A percentile compares a stretch with the other conserved stretches of the same genome.
Evolutionary conservation across 2,888 invertebrate genomes (phyloP).

Genomic region (Adelognathus sp.): DNA sequence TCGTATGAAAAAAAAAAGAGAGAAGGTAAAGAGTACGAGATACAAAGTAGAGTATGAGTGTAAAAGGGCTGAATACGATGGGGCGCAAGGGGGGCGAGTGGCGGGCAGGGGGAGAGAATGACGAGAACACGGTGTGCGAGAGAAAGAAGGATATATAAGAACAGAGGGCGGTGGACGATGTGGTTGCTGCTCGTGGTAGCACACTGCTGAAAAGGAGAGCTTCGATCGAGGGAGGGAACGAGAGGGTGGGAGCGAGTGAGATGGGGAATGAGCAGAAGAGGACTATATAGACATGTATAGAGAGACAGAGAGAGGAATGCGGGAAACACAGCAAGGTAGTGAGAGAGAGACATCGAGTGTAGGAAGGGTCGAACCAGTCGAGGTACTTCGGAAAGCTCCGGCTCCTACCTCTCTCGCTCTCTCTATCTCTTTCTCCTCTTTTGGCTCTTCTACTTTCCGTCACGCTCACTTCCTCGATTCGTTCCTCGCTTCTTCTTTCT

Average conservation of each 20-base stretch:
- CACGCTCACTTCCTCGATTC: constrained; percentile 35
- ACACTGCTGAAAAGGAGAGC: constrained; percentile 73
- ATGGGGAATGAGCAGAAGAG: constrained; percentile 17
- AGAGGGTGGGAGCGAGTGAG: constrained; percentile 57
- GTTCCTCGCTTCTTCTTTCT: constrained; percentile 44
- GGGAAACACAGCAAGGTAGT: constrained; percentile 30
- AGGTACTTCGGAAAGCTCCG: constrained; percentile 61
- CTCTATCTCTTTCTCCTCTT: constrained; percentile 50
- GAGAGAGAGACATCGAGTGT: constrained; percentile 43
- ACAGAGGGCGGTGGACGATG: constrained; percentile 55
- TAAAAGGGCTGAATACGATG: background rate
- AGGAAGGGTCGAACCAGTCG: constrained; percentile 52
- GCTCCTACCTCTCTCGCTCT: constrained; percentile 52
- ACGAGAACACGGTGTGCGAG: constrained; percentile 36
- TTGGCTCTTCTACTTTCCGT: constrained; percentile 36
- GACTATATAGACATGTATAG: background rate
- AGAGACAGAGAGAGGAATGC: background rate
- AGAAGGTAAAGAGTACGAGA: background rate
- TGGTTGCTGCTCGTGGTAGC: constrained; percentile 80
- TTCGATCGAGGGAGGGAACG: constrained; percentile 69
- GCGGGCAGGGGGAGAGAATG: background rate
- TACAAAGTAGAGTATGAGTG: constrained; percentile 21
- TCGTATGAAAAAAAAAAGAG: background rate
- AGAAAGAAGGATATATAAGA: constrained; percentile 13
- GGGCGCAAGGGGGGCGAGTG: background rate